These are phyloP conservation scores for Glossosoma conforme DNA, from an alignment of 1,140 invertebrate genomes.

Conservation along the genomic window DNA sequence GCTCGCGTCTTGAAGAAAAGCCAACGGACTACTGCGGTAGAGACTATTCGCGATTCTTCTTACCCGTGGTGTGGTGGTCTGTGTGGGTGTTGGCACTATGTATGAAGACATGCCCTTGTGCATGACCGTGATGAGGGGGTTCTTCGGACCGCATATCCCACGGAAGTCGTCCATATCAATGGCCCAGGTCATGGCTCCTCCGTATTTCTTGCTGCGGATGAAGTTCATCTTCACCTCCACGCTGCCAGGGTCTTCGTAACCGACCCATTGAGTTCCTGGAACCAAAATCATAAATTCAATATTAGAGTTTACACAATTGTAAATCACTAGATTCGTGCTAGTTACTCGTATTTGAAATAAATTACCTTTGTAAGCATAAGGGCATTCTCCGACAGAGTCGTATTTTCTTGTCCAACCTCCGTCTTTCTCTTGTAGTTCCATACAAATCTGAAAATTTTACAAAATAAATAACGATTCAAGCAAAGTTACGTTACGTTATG, in stretches of 20 bases:
- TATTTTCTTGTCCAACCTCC: conserved; percentile 75
- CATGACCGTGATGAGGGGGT: conserved; percentile 67
- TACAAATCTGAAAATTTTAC: conserved; percentile 72
- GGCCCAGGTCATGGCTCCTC: conserved; percentile 86
- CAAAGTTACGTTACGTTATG: no score
- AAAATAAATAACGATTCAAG: no score
- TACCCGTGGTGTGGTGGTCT: conserved; percentile 64
- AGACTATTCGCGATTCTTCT: no score
- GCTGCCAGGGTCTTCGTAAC: conserved; percentile 78
- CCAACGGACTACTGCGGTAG: no score
- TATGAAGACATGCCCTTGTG: conserved; percentile 71
- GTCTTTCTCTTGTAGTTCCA: conserved; percentile 60
- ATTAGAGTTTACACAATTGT: neutral
- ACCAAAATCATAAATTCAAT: conserved; percentile 2
- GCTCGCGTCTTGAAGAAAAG: no score
- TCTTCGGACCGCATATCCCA: conserved; percentile 68
- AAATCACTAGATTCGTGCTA: neutral
- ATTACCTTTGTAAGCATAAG: conserved; percentile 76
- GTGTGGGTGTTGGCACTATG: conserved; percentile 62
- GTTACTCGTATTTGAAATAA: neutral
- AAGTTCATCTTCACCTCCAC: conserved; percentile 84
- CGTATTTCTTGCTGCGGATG: conserved; percentile 74
- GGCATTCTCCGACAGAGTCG: conserved; percentile 75
- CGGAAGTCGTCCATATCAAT: conserved; percentile 84
- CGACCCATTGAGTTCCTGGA: conserved; percentile 79